Evolutionary conservation across 2,113 vertebrate species (phyloP), one percentile per base, ranked within the genome.

Genomic region (Castor canadensis): DNA sequence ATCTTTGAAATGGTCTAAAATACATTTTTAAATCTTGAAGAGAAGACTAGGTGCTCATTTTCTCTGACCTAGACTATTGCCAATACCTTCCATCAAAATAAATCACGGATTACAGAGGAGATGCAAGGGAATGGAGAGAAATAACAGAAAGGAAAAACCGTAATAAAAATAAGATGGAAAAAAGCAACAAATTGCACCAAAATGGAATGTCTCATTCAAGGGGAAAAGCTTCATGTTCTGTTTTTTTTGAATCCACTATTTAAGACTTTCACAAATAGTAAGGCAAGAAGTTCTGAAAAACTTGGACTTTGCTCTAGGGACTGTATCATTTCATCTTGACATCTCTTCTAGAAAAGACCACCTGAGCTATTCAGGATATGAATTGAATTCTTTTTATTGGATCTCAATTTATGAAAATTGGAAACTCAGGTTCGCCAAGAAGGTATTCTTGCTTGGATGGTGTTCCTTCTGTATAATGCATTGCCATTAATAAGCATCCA

Each of bases 341-440:
- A 85, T 83, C 40, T 94, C 92, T 91, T 96, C 76, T 67, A 94
- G 94, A 96, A 97, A 98, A 96, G 86, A 98, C 93, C 6, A 40
- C 54, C 54, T 85, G 93, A 96, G 30, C 72, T 64, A 66, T 54
- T 83, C 38, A 75, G 47, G 22, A 75, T 66, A 40, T 93, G 93
- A 97, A 93, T 92, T 94, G 60, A 64, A 30, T 93, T 96, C 79
- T 40, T 91, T 85, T 82, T 87, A 6, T 38, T 49, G 30, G 8
- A 62, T 82, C 56, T 91, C 73, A 79, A n/a, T n/a, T 79, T 83
- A 64, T 94, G 73, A 87, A 87, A 60, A 73, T 56, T 54, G n/a
- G 73, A 75, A 92, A 66, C 4, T 47, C 40, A 89, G 45, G 7
- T 77, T 82, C 56, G 40, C 22, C 62, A 81, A 69, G 73, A 92